Base-by-base conservation (phyloP, 1,140 invertebrate genomes). In the Nomia melanderi region DNA sequence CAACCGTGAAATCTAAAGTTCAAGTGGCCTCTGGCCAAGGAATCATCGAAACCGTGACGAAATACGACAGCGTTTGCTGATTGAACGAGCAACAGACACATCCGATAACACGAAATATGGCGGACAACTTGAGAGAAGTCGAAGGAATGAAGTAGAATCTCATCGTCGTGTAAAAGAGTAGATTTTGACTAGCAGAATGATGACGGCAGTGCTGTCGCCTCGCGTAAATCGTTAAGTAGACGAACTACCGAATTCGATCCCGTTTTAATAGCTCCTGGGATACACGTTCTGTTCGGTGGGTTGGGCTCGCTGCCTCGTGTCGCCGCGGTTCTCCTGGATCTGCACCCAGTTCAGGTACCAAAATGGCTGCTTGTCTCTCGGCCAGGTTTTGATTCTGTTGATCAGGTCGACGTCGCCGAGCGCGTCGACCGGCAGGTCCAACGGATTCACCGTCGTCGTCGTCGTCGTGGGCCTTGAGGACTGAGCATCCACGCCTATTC, bases 331-430 rank as follows among this genome's bases (percentile, higher is more conserved):
- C 11, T 77, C 88, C 54, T 93, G 91, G 23, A 94, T 93, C 3
- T 92, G 88, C 36, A 89, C 87, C 87, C 92, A 91, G 74, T 94
- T 94, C 4, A 94, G 36, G 44, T 91, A 93, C 94, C 94, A 94
- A 78, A 94, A 94, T 0, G 94, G 94, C 78, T 90, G 89, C n/a
- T 93, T 91, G 7, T 94, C 93, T 1, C 88, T 84, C 6, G 94
- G 94, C 90, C 94, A 90, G 14, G 90, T 77, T 23, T 93, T 88
- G 2, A 94, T 86, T 39, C 92, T 86, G 60, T 94, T 91, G 1
- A 94, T 83, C 4, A 94, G 82, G 27, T 91, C 87, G 25, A 82
- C 79, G 33, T 94, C 93, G 6, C 93, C 93, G 44, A 81, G 80
- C 11, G 92, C 92, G 72, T 93, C 91, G 5, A 93, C 87, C 0